Percentiles rank a stretch among this genome's conserved stretches.
Conservation (phyloP, 2,113 vertebrate genomes). For the Gracilinanus agilis region DNA sequence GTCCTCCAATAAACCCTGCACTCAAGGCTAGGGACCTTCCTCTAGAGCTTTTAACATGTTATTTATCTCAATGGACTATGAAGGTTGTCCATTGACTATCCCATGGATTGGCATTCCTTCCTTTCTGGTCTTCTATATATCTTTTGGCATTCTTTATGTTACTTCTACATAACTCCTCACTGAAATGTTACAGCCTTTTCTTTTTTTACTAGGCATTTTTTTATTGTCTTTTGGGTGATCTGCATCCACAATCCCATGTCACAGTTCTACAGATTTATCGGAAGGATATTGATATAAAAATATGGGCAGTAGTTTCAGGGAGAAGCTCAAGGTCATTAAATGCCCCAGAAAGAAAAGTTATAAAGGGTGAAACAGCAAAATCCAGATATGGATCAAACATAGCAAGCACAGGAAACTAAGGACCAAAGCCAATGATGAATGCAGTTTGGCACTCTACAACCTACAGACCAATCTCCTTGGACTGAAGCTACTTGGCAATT, state of each 20-base stretch:
- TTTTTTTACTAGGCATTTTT: background rate
- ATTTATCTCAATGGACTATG: background rate
- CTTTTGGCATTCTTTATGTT: background rate
- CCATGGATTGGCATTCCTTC: background rate
- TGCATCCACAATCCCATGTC: background rate
- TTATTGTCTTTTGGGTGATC: background rate
- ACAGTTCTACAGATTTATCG: background rate
- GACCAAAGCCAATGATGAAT: slow-evolving; percentile 13
- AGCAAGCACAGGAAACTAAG: slow-evolving; percentile 17
- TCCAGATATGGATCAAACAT: background rate
- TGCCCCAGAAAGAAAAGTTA: background rate
- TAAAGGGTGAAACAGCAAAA: background rate
- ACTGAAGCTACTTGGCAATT: slow-evolving; percentile 35
- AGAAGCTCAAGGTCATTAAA: background rate
- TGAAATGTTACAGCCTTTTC: background rate
- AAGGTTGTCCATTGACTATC: background rate
- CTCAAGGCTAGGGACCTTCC: background rate
- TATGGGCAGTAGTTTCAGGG: background rate
- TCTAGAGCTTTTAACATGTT: background rate
- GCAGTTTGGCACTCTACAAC: background rate
- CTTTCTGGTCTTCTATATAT: background rate
- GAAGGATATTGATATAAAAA: background rate
- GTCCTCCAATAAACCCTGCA: background rate
- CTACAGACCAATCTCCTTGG: slow-evolving; percentile 17
- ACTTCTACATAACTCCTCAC: background rate